A percentile compares a stretch with the other conserved stretches of the same genome.
These are phyloP conservation scores for Euspilapteryx auroguttella DNA, from an alignment of 2,888 invertebrate genomes.

Conservation along the genomic window DNA sequence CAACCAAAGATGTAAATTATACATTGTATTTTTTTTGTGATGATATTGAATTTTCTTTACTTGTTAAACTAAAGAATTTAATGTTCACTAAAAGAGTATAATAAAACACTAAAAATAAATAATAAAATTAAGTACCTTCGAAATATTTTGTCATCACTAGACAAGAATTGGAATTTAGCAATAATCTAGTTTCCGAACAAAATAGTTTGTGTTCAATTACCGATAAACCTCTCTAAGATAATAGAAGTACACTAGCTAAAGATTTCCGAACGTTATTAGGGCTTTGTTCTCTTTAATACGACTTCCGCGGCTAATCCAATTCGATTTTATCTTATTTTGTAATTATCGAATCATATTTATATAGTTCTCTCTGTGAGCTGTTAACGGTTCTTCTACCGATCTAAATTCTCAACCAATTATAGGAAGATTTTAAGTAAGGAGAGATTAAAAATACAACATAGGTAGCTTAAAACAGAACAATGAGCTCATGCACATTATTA, in stretches of 20 bases:
- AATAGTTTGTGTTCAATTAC: conserved; percentile 38
- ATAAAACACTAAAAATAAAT: no score
- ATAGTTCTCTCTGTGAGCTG: no score
- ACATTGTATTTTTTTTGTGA: no score
- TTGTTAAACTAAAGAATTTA: no score
- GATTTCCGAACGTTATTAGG: conserved; percentile 23
- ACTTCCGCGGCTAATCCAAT: conserved; percentile 2
- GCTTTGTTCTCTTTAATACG: conserved; percentile 11
- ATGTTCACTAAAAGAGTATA: no score
- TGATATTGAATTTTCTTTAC: no score
- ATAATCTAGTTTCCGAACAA: conserved; percentile 30
- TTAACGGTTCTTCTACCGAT: background rate
- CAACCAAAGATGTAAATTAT: no score
- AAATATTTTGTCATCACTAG: no score
- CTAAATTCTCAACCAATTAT: background rate
- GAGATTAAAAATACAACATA: no score
- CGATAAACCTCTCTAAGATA: conserved; percentile 29
- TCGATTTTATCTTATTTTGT: background rate
- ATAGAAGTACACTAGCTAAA: conserved; percentile 21
- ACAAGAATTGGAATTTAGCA: conserved; percentile 20
- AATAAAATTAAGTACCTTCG: no score
- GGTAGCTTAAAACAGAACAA: conserved; percentile 2
- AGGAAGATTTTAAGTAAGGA: no score
- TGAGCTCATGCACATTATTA: background rate
- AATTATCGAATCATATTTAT: background rate